phyloP scores from a whole-genome alignment of 2,888 invertebrate genomes.

The Pyrocoelia pectoralis region DNA sequence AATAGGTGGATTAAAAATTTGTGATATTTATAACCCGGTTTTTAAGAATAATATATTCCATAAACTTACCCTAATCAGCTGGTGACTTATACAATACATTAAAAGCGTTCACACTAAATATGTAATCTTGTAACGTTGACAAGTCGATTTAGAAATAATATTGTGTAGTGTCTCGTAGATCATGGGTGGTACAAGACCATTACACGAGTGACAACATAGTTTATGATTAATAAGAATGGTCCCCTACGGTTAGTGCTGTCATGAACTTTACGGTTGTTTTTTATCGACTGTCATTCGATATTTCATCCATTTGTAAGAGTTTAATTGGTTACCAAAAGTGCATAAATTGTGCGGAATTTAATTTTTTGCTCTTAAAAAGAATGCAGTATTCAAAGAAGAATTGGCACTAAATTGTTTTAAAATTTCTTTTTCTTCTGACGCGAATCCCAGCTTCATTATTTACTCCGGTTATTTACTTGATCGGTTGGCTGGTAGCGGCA shows the following conservation, averaged over 20 bases:
- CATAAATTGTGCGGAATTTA: slow-evolving; percentile 5
- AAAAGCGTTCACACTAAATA: no score
- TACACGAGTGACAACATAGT: slow-evolving; percentile 15
- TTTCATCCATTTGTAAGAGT: slow-evolving; percentile 6
- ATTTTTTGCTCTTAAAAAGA: slow-evolving; percentile 4
- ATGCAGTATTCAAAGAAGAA: slow-evolving; percentile 14
- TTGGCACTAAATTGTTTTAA: slow-evolving; percentile 16
- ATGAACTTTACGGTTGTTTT: slow-evolving; percentile 7
- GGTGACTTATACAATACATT: slow-evolving; percentile 8
- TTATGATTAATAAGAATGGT: slow-evolving; percentile 14
- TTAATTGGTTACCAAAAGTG: background rate
- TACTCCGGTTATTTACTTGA: slow-evolving; percentile 28
- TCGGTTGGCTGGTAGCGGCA: slow-evolving; percentile 25
- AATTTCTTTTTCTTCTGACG: slow-evolving; percentile 22
- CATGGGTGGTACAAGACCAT: slow-evolving; percentile 17
- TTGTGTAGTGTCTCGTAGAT: slow-evolving; percentile 19
- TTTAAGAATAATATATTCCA: slow-evolving; percentile 2
- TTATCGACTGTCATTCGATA: slow-evolving; percentile 6
- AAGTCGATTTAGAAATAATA: slow-evolving; percentile 23
- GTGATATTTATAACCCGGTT: background rate
- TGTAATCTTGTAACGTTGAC: slow-evolving; percentile 19
- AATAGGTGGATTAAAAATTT: slow-evolving; percentile 19
- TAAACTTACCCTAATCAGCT: background rate
- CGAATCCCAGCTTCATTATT: slow-evolving; percentile 23
- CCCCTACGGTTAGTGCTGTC: slow-evolving; percentile 6